Percentiles rank a stretch among this genome's conserved stretches.
phyloP scores from a whole-genome alignment of 1,140 invertebrate genomes.

The Drosophila biarmipes region DNA sequence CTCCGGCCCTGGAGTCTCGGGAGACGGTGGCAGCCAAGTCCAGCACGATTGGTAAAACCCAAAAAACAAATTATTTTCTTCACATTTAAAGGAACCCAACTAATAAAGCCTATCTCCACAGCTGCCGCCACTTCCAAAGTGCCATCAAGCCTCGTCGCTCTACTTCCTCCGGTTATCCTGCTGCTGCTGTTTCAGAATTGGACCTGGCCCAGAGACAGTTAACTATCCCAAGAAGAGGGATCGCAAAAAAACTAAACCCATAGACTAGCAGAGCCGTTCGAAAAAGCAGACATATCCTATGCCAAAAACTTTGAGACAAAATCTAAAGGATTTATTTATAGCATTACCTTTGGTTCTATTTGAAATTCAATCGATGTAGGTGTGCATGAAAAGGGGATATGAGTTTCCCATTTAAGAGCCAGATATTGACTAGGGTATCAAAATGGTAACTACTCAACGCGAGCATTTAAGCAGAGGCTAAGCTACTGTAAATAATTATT shows the following conservation, averaged over 20 bases:
- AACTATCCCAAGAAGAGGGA: conserved; percentile 43
- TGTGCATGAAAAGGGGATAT: conserved; percentile 43
- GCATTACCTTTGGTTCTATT: conserved; percentile 20
- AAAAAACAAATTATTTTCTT: not conserved
- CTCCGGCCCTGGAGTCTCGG: conserved; percentile 88
- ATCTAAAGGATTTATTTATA: conserved; percentile 45
- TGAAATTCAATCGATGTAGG: conserved; percentile 65
- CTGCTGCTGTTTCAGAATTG: conserved; percentile 28
- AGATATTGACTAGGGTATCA: conserved; percentile 36
- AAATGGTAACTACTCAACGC: conserved; percentile 67
- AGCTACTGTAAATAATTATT: conserved; percentile 67
- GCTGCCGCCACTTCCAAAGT: conserved; percentile 43
- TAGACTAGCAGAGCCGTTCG: conserved; percentile 16
- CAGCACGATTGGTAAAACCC: conserved; percentile 85
- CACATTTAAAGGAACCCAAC: not conserved
- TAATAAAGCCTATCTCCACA: conserved; percentile 18
- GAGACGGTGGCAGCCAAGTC: conserved; percentile 85
- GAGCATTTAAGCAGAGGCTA: conserved; percentile 69
- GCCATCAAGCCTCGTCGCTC: conserved; percentile 41
- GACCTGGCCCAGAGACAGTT: conserved; percentile 58
- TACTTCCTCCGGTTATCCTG: conserved; percentile 53
- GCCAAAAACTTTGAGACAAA: conserved; percentile 78
- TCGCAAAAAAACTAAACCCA: conserved; percentile 4
- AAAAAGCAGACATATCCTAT: conserved; percentile 75
- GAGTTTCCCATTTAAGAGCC: conserved; percentile 11